Evolutionary conservation across 2,797 vertebrate species (phyloP), one percentile per base, ranked within the genome.

Genomic region (Sebastes itinus): DNA sequence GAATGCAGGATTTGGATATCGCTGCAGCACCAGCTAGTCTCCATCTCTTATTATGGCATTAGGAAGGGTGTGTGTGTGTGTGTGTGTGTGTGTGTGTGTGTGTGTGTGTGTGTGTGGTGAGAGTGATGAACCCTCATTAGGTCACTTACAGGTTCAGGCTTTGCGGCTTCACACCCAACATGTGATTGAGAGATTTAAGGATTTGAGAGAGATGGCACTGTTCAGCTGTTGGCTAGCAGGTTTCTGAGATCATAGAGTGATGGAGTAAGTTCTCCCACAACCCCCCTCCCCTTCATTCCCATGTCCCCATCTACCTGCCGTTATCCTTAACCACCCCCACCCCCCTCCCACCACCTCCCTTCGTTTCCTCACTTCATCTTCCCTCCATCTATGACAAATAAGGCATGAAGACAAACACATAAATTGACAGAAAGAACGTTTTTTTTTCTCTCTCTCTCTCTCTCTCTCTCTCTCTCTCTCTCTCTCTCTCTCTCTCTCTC

Each of bases 21-120:
- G 65, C 91, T 91, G 92, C 92, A 92, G 88, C 80, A 87, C 70
- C 72, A 74, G 69, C 80, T 86, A 69, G 62, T 67, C 78, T 79
- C 46, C 59, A 59, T 89, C 23, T 88, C 72, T 82, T 90, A 65
- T 81, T 64, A 75, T 84, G 66, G 66, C 77, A 72, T 83, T 54
- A 68, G 20, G 11, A 78, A 62, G 16, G n/a, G 64, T 55, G 63
- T 61, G 77, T 67, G 54, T 23, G 59, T 35, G 72, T 52, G 20
- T 23, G 56, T 67, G 55, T 68, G 60, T 72, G 78, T 64, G 59
- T 55, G 38, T 74, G 63, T 55, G 42, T 74, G 73, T 72, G 79
- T 65, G 59, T 56, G 38, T 74, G 64, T 55, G 55, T 74, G 73
- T 20, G 35, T 22, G 7, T 33, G 73, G 72, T 67, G 76, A 81